Conservation (phyloP, 2,113 vertebrate genomes). For the Sialia sialis region DNA sequence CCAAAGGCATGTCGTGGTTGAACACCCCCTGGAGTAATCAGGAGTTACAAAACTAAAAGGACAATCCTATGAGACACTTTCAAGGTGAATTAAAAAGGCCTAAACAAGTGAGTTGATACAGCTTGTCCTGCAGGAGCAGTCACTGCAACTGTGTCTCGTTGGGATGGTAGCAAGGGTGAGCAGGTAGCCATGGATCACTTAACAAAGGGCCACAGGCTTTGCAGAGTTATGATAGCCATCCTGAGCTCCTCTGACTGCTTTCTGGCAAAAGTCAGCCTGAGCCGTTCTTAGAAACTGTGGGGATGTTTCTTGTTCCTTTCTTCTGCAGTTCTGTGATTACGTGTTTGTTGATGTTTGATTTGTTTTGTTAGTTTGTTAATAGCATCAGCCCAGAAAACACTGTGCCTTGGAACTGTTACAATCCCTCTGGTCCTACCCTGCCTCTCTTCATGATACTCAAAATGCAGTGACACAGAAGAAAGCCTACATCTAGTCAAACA, state of each 20-base stretch:
- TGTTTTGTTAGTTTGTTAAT: neutral
- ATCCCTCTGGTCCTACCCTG: neutral
- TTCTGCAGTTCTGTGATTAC: neutral
- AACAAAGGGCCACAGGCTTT: neutral
- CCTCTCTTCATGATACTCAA: neutral
- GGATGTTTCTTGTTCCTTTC: neutral
- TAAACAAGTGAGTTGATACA: neutral
- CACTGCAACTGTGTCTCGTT: neutral
- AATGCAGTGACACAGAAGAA: neutral
- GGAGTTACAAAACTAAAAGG: neutral
- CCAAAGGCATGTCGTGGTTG: neutral
- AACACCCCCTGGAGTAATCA: neutral
- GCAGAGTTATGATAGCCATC: neutral
- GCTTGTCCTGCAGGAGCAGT: neutral
- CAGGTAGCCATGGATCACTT: neutral
- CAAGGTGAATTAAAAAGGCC: neutral
- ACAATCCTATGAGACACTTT: neutral
- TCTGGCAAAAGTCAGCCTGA: neutral
- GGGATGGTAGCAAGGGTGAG: neutral
- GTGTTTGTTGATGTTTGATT: neutral
- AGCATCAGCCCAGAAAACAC: neutral
- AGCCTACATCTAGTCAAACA: neutral
- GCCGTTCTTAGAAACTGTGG: neutral
- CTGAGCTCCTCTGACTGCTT: neutral
- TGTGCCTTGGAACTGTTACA: neutral